Conservation (phyloP, 2,888 invertebrate genomes). For the Meta bourneti region DNA sequence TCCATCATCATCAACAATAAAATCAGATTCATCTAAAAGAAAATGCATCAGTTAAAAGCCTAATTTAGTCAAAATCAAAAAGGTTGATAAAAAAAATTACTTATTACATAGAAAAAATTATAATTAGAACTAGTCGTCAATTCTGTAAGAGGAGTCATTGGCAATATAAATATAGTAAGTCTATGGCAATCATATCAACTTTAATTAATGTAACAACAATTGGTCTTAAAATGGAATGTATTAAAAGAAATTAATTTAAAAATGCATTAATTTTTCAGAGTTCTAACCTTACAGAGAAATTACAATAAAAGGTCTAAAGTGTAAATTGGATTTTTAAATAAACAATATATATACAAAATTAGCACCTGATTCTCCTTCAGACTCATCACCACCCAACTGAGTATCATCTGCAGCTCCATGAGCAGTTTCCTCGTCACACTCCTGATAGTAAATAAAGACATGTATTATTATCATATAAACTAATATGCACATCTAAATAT, state of each 20-base stretch:
- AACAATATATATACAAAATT: not conserved
- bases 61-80: not conserved
- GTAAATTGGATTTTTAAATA: not conserved
- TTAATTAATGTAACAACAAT: not conserved
- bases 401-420: conserved; percentile 69
- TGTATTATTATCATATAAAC: not conserved
- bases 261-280: not conserved
- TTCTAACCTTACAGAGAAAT: not conserved
- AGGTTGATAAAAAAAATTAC: not conserved
- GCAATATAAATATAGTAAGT: not conserved
- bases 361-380: conserved; percentile 74
- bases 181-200: not conserved
- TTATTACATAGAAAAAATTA: not conserved
- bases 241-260: not conserved
- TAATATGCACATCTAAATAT: conserved; percentile 22
- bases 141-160: not conserved
- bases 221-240: not conserved
- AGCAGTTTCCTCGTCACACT: conserved; percentile 58
- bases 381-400: conserved; percentile 84
- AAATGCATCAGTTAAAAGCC: not conserved
- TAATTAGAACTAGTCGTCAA: not conserved
- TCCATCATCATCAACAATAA: conserved; percentile 98
- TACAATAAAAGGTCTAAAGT: not conserved
- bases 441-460: conserved; percentile 55
- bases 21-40: conserved; percentile 88